Base-by-base conservation (phyloP, 1,140 invertebrate species). In the Ceratosolen solmsi region DNA sequence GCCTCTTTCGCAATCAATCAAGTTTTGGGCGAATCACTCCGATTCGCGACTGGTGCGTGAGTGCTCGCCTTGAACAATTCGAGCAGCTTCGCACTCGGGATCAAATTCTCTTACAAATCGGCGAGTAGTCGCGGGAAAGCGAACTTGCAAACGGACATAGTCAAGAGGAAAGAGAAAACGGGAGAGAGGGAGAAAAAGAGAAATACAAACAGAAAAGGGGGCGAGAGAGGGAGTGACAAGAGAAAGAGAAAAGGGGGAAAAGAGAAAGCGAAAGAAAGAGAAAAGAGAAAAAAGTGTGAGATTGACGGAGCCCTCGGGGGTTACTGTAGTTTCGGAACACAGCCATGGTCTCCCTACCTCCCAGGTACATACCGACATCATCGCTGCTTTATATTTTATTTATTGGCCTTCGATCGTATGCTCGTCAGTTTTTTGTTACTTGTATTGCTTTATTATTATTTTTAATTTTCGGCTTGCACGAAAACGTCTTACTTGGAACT, bases 311-410 rank as follows among this genome's bases (percentile, higher is more conserved):
- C 85, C 85, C 86, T 84, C 85, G 85, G 90, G 89, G 88, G 89
- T 92, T 92, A 92, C 92, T 92, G 92, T 93, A 93, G 92, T 93
- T 93, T 93, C 89, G 93, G 92, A 93, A 93, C 92, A 93, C 93
- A 93, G 93, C 92, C 92, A 93, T 93, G 93, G 93, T 93, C 92
- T 93, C 92, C 92, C 91, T 93, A 92, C 92, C 92, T 93, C 92
- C 92, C 91, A 93, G 92, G 92, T 93, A 93, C 91, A 92, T 91
- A 89, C 84, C 88, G 84, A 90, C 87, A 89, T 91, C 89, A 88
- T 90, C 88, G 86, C 86, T 89, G 85, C 87, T 89, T 82, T 87
- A 81, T 89, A 79, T 88, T 83, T 89, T 89, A 49, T 88, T 74
- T 85, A 85, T 72, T 84, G 82, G 79, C 75, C 79, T 73, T 81